Base-by-base conservation (phyloP, 2,113 vertebrate genomes). In the Pungitius pungitius region DNA sequence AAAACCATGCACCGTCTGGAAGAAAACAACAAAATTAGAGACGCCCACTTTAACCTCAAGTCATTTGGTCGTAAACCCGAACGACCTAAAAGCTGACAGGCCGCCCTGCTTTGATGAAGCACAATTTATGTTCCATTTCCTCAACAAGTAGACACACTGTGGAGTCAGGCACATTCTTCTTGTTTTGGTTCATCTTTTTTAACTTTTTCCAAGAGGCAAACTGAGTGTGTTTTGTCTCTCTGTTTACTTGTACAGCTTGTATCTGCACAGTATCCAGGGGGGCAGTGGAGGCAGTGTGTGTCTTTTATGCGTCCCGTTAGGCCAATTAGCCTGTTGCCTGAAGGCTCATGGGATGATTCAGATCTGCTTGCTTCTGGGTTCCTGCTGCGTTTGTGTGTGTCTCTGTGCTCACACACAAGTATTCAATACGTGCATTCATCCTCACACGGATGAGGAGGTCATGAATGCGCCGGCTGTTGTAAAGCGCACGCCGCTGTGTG, bases 401-500 rank as follows among this genome's bases (percentile, higher is more conserved):
- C 15, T 67, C 1, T 72, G n/a, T 71, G 39, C 39, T 26, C 60
- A 15, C 75, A 45, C 58, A 33, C 27, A 56, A 55, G 12, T 18
- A 27, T 56, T 56, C 6, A 13, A 1, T 17, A 3, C 37, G 17
- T 27, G 56, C 27, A 27, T 26, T 51, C 9, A 22, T 62, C 33
- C 43, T 63, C 27, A 43, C 42, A 27, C 27, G 30, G 49, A 68
- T 66, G 27, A 74, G 27, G 15, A 43, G 52, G 51, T 80, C 39
- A 63, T 77, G 65, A 73, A 66, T 60, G n/a, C 64, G 51, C 59
- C 35, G 27, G n/a, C 33, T 67, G 37, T 58, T 20, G 1, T 60
- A 42, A 55, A 72, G 49, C 59, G 51, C 69, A 78, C 74, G 66
- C 64, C 60, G 75, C 69, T 52, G 57, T 73, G 83, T 83, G 79